Evolutionary conservation across 2,797 vertebrate species (phyloP), one percentile per base, ranked within the genome.

Genomic region (Bovichtus diacanthus): DNA sequence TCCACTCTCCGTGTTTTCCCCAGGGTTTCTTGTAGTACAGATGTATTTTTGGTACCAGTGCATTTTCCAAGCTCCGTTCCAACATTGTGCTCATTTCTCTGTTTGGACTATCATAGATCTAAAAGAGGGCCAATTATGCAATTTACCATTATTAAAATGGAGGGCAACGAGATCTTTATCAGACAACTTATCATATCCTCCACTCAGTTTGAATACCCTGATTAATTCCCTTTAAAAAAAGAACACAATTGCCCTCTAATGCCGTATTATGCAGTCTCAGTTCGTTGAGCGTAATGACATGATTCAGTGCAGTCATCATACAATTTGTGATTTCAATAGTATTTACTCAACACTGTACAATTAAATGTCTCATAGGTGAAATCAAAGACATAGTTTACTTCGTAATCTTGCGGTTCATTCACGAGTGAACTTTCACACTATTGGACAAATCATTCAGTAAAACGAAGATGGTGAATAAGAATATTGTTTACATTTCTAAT

Each of bases 51-150:
- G 61, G 59, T 63, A 49, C 34, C 39, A 6, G 62, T 72, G 60
- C 25, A 67, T 71, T 82, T 88, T 87, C 76, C 77, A 79, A 55
- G 64, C 82, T 71, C 56, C 0, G 16, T 70, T 86, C 76, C 64
- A 81, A 71, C 69, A 54, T 31, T n/a, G 19, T 29, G 81, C 31
- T 68, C 38, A 67, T 83, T 75, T 76, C 49, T 67, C 49, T 62
- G 51, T 86, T 88, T 76, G 39, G 69, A 55, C 55, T 54, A 55
- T 39, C 47, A 61, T 9, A 59, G 31, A 77, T 59, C 50, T 74
- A 77, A 82, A n/a, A 55, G 44, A 44, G 70, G 47, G 62, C 6
- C 59, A 64, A 82, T 83, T 80, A 70, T 67, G 60, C 46, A 60
- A 86, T 78, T 82, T 69, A 59, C 25, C 50, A 59, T 73, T 65